These are phyloP conservation scores for Acanthisitta chloris DNA, from an alignment of 2,113 vertebrate genomes.

Conservation along the genomic window DNA sequence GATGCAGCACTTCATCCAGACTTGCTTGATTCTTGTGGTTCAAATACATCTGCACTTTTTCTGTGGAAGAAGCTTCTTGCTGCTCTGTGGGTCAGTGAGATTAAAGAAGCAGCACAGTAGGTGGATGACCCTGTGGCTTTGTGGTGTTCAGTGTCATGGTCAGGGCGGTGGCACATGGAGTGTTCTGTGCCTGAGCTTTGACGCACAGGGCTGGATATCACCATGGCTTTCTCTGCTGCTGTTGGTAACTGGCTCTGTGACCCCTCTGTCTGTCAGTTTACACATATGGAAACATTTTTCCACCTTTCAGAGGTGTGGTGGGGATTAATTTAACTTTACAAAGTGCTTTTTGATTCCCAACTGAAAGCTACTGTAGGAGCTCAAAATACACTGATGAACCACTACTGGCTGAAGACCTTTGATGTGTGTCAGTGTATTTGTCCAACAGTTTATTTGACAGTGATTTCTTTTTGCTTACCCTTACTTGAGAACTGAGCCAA, in stretches of 20 bases:
- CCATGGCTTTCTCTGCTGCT: fast-evolving
- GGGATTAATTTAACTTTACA: constrained; percentile 34
- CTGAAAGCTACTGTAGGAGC: constrained; percentile 28
- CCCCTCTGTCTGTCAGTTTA: background rate
- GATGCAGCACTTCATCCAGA: fast-evolving
- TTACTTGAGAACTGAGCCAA: background rate
- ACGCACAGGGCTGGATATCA: fast-evolving
- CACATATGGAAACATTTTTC: constrained; percentile 16
- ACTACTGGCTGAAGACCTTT: background rate
- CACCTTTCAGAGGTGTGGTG: background rate
- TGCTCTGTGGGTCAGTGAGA: background rate
- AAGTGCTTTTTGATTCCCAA: constrained; percentile 21
- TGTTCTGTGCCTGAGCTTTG: background rate
- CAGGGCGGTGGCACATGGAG: fast-evolving
- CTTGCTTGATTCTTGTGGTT: background rate
- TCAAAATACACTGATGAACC: background rate
- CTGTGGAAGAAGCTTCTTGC: background rate
- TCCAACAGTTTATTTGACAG: background rate
- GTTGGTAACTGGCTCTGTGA: background rate
- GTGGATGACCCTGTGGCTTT: background rate
- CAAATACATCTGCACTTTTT: background rate
- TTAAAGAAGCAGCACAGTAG: background rate
- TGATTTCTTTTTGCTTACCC: background rate
- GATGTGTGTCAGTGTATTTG: background rate
- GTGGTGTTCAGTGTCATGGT: fast-evolving